phyloP scores from a whole-genome alignment of 2,888 invertebrate species.

The Noctua comes region DNA sequence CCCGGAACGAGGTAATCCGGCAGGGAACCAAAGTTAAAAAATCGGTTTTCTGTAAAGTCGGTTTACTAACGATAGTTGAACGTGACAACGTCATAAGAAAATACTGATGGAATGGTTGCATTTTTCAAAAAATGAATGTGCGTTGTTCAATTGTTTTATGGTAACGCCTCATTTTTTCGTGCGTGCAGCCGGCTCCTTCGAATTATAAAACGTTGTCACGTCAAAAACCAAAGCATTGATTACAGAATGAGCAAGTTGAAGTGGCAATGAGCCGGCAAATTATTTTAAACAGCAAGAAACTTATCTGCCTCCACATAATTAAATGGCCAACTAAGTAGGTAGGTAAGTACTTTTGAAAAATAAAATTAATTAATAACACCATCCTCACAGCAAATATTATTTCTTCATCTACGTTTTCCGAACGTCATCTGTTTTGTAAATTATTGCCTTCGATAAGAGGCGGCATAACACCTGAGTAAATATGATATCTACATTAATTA shows the following conservation, averaged over 20 bases:
- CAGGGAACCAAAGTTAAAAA: neutral
- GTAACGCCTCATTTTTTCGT: too few species aligned
- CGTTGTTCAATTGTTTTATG: too few species aligned
- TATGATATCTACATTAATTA: neutral
- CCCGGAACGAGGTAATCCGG: neutral
- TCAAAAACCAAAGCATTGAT: too few species aligned
- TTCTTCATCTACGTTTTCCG: conserved; percentile 6
- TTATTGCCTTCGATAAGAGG: neutral
- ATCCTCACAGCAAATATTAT: neutral
- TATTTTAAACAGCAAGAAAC: neutral
- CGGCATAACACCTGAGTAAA: conserved; percentile 4
- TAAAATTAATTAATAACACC: neutral
- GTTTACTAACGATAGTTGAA: too few species aligned
- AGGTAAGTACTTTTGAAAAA: neutral
- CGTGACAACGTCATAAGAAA: too few species aligned
- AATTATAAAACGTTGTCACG: too few species aligned
- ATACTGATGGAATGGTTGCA: too few species aligned
- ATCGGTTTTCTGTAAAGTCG: too few species aligned
- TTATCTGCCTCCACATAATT: neutral
- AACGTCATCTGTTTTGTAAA: conserved; percentile 5
- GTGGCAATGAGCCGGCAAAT: neutral
- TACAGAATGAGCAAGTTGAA: neutral
- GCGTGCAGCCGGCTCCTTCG: too few species aligned
- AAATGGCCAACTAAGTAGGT: neutral
- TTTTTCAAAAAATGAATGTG: too few species aligned